Evolutionary conservation across 2,888 invertebrate genomes (phyloP).

Genomic region (Kuschelorhynchus macadamiae): DNA sequence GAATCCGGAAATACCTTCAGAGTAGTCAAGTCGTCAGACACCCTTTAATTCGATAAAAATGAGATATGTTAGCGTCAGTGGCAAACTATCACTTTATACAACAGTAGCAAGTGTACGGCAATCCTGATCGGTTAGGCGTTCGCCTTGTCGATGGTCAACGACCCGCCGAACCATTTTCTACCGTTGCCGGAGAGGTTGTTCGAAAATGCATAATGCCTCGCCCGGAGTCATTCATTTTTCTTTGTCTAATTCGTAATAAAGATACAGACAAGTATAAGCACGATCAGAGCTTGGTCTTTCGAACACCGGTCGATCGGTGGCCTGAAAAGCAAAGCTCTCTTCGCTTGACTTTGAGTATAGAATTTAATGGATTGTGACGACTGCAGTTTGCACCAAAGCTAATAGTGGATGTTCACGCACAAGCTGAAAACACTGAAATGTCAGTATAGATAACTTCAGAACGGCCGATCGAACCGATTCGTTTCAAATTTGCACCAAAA

Average conservation of each 20-base stretch:
- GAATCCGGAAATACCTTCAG: not conserved
- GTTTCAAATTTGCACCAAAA: no score
- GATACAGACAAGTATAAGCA: conserved; percentile 22
- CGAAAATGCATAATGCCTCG: conserved; percentile 37
- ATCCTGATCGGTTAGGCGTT: conserved; percentile 35
- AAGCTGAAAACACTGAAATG: no score
- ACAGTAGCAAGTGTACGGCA: conserved; percentile 29
- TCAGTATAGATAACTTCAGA: no score
- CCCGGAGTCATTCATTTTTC: conserved; percentile 31
- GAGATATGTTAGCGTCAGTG: not conserved
- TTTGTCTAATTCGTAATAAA: conserved; percentile 42
- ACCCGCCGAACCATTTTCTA: conserved; percentile 48
- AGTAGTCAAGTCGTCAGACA: not conserved
- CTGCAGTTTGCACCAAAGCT: not conserved
- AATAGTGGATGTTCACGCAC: not conserved
- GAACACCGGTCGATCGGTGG: conserved; percentile 24
- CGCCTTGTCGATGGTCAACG: conserved; percentile 31
- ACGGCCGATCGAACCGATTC: no score
- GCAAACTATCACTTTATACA: conserved; percentile 2
- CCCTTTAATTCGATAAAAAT: no score
- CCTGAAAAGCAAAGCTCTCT: conserved; percentile 16
- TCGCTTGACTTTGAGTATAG: not conserved
- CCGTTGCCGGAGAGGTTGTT: conserved; percentile 42
- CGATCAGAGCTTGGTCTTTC: conserved; percentile 16
- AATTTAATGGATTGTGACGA: not conserved